These are phyloP conservation scores for Electrona antarctica DNA, from an alignment of 2,113 vertebrate genomes.

Conservation along the genomic window DNA sequence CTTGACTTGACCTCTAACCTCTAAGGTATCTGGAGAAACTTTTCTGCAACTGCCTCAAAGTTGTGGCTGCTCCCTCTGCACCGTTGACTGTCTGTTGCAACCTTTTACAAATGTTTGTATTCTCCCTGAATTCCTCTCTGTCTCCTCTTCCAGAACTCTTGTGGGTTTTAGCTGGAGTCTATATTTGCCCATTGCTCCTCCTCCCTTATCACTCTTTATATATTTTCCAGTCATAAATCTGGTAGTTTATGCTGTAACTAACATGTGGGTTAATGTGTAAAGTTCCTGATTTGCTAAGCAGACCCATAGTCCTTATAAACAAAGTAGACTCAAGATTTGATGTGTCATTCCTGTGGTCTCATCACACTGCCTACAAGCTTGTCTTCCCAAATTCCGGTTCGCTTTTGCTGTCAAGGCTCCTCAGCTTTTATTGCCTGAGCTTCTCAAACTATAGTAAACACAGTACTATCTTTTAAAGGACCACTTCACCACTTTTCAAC, in stretches of 20 bases:
- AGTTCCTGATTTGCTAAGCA: background rate
- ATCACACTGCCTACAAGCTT: too few relatives aligned
- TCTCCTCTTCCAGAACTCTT: background rate
- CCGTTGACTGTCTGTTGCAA: background rate
- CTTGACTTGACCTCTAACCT: background rate
- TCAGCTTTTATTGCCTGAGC: too few relatives aligned
- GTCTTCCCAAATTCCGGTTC: too few relatives aligned
- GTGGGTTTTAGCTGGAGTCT: background rate
- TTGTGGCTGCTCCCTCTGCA: background rate
- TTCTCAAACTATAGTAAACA: too few relatives aligned
- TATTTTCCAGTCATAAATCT: slow-evolving; percentile 11
- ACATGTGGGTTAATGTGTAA: slow-evolving; percentile 33
- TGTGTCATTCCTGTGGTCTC: background rate
- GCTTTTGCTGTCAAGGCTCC: too few relatives aligned
- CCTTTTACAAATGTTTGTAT: background rate
- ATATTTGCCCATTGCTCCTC: slow-evolving; percentile 25
- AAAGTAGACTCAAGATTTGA: background rate
- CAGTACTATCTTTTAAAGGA: too few relatives aligned
- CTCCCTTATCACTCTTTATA: slow-evolving; percentile 28
- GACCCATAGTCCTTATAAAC: background rate
- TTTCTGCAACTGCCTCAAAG: background rate
- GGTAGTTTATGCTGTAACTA: background rate
- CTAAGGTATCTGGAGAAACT: background rate
- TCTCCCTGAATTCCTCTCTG: background rate
- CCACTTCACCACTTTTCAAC: too few relatives aligned